Evolutionary conservation across 2,113 vertebrate species (phyloP), one percentile per base, ranked within the genome.

Genomic region (Mellivora capensis): DNA sequence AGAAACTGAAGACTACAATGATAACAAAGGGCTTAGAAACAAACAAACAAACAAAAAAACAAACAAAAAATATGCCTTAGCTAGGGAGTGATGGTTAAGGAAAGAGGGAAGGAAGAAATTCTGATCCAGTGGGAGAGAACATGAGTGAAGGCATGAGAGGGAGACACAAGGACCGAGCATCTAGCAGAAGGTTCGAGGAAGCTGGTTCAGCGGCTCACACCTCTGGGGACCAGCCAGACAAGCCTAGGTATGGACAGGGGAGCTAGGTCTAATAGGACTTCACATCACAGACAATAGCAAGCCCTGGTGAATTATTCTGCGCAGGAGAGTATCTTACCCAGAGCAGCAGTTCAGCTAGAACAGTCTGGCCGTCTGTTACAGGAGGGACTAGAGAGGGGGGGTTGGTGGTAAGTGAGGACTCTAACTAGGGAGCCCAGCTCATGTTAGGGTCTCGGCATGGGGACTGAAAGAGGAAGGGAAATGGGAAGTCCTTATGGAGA

Each of bases 381-480:
- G 29, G 44, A 34, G 0, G 3, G 39, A 62, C 0, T 0, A 13
- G 39, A 23, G 34, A 4, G 3, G 37, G 31, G 90, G 27, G 15
- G 27, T 14, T 54, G 61, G 67, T 37, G 62, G 3, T 64, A 67
- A 39, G 44, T 18, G 14, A 93, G 42, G 54, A 44, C 79, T 88
- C 39, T 47, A n/a, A 74, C 42, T 34, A 42, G 5, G 27, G 59
- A 57, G 47, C 18, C 23, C 52, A 54, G 52, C 52, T 15, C 52
- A 17, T 0, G 57, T 59, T 59, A 69, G n/a, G 34, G 34, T 4
- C 59, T 1, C 39, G 59, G 39, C 31, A 13, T 13, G 3, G 2
- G 47, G 47, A 37, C n/a, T n/a, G 27, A 57, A 82, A 59, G 12
- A 72, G 54, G 21, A 72, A 80, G 47, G 10, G 34, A 31, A 44